A percentile compares a stretch with the other conserved stretches of the same genome.
Evolutionary conservation across 2,797 vertebrate genomes (phyloP).

Genomic region (Ctenosaura bakeri): DNA sequence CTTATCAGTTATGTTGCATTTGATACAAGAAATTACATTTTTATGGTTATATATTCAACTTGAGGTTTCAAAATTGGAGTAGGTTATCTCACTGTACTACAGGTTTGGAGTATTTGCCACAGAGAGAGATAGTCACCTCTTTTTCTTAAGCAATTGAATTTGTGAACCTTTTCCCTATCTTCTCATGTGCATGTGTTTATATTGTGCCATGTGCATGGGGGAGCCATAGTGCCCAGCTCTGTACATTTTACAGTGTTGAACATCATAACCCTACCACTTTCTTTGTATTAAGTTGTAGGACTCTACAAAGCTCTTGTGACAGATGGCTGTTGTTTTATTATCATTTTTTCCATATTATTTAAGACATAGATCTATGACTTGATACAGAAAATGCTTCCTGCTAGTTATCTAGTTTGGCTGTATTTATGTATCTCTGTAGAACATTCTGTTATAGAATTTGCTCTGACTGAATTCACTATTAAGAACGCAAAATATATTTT

Average conservation of each 20-base stretch:
- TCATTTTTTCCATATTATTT: background rate
- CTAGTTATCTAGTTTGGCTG: constrained; percentile 12
- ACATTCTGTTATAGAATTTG: background rate
- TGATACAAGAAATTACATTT: background rate
- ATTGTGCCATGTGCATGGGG: background rate
- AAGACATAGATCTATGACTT: fast-evolving
- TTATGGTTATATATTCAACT: background rate
- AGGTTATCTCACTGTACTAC: background rate
- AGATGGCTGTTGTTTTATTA: background rate
- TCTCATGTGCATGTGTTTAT: background rate
- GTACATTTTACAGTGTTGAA: background rate
- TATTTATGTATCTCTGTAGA: constrained; percentile 16
- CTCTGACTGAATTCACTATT: constrained; percentile 22
- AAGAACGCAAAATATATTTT: constrained; percentile 8
- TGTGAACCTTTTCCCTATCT: background rate
- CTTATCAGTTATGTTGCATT: background rate
- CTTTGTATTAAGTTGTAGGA: background rate
- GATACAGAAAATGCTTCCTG: constrained; percentile 12
- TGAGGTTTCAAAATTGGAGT: background rate
- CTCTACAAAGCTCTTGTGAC: background rate
- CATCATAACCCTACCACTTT: background rate
- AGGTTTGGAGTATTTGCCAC: background rate
- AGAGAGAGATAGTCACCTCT: background rate
- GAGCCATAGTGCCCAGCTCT: background rate
- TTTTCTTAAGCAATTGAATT: background rate